phyloP scores from a whole-genome alignment of 2,888 invertebrate species.

The Protophormia terraenovae region DNA sequence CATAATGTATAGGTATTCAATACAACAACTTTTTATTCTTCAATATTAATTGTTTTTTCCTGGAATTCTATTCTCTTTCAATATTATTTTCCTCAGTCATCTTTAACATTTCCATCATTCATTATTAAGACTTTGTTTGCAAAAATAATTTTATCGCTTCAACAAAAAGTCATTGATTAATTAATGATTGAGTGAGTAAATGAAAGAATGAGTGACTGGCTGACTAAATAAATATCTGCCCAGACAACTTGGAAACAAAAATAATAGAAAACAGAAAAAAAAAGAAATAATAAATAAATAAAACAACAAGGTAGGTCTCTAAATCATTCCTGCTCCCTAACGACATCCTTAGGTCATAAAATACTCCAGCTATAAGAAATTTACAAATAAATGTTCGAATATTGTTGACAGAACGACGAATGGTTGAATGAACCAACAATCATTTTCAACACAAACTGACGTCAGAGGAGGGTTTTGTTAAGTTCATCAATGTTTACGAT shows the following conservation, averaged over 20 bases:
- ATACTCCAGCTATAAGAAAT: background rate
- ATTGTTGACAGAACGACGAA: slow-evolving; percentile 16
- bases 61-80: background rate
- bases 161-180: slow-evolving; percentile 60
- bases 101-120: background rate
- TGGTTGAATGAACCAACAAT: background rate
- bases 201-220: slow-evolving; percentile 32
- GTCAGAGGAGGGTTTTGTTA: background rate
- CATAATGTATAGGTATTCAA: too few species aligned
- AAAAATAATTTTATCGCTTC: slow-evolving; percentile 49
- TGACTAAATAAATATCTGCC: slow-evolving; percentile 26
- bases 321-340: background rate
- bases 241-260: slow-evolving; percentile 10
- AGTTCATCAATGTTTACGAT: slow-evolving; percentile 37
- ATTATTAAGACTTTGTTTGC: slow-evolving; percentile 28
- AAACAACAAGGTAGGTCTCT: background rate
- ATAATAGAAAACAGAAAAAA: background rate
- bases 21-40: background rate
- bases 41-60: background rate
- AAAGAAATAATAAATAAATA: background rate
- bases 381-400: background rate
- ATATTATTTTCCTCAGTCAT: background rate
- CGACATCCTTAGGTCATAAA: background rate
- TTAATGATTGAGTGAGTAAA: slow-evolving; percentile 55
- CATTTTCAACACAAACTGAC: background rate